These are phyloP conservation scores for Sterrhoptilus dennistouni DNA, from an alignment of 2,113 vertebrate species.

Conservation along the genomic window DNA sequence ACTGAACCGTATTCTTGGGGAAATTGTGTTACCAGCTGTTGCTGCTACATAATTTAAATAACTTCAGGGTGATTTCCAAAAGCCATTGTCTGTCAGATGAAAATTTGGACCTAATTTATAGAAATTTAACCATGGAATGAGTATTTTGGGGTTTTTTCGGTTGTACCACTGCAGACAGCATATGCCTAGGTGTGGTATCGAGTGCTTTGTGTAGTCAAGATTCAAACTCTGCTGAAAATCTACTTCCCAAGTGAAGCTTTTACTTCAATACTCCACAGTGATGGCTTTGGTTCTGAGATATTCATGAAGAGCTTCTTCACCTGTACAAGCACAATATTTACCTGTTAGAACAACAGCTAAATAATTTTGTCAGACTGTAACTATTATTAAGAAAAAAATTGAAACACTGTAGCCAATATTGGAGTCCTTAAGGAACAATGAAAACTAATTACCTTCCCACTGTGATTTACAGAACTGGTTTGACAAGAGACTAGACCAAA, in stretches of 20 bases:
- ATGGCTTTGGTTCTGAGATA: conserved; percentile 96
- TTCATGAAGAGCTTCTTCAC: conserved; percentile 92
- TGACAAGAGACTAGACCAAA: neutral
- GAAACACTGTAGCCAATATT: neutral
- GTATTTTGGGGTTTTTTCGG: no score
- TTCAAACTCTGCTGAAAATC: neutral
- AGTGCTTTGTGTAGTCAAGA: neutral
- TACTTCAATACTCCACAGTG: conserved; percentile 90
- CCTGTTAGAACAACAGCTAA: neutral
- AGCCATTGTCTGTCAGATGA: neutral
- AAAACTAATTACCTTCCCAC: neutral
- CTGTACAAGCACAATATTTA: conserved; percentile 66
- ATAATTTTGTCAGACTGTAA: neutral
- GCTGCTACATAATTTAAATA: neutral
- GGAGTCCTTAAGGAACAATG: neutral
- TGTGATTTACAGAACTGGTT: neutral
- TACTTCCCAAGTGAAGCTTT: neutral
- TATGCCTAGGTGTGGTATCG: neutral
- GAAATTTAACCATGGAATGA: neutral
- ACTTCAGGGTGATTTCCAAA: neutral
- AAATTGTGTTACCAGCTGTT: neutral
- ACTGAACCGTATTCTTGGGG: neutral
- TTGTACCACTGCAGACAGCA: neutral
- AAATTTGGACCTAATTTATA: neutral
- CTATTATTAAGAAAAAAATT: neutral